A percentile compares a stretch with the other conserved stretches of the same genome.
Conservation (phyloP, 2,888 invertebrate species). For the Eudemis profundana region DNA sequence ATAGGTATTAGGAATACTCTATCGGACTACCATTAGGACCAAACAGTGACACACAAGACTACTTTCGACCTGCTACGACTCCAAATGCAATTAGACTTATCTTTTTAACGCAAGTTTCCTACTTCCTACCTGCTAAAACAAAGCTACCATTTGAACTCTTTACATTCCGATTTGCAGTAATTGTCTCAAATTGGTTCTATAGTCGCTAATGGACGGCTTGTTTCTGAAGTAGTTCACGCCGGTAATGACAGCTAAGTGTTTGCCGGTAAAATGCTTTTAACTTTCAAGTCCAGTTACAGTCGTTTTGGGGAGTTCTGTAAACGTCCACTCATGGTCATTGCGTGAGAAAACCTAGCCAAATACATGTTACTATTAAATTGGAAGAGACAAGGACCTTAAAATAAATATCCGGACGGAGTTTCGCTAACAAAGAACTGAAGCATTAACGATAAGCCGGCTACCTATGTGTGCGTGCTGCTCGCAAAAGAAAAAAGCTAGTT, state of each 20-base stretch:
- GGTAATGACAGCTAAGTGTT: constrained; percentile 24
- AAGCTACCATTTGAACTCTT: background rate
- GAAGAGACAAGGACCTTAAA: too few relatives aligned
- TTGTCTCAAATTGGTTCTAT: constrained; percentile 60
- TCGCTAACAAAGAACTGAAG: too few relatives aligned
- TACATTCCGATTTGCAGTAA: constrained; percentile 52
- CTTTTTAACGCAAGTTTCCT: background rate
- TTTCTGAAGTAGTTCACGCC: constrained; percentile 47
- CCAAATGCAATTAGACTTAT: background rate
- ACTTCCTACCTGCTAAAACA: background rate
- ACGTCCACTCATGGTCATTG: background rate
- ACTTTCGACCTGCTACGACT: too few relatives aligned
- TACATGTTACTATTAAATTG: too few relatives aligned
- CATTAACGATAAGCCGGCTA: too few relatives aligned
- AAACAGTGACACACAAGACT: too few relatives aligned
- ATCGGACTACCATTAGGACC: too few relatives aligned
- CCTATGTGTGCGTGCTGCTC: too few relatives aligned
- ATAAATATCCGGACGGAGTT: too few relatives aligned
- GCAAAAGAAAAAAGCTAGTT: too few relatives aligned
- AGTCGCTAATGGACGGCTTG: constrained; percentile 58
- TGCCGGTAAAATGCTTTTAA: constrained; percentile 25
- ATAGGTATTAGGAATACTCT: too few relatives aligned
- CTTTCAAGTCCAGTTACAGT: background rate
- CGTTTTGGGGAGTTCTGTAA: constrained; percentile 3
- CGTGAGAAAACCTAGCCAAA: constrained; percentile 26